Base-by-base conservation (phyloP, 2,113 vertebrate genomes). In the Oreocharis arfaki region DNA sequence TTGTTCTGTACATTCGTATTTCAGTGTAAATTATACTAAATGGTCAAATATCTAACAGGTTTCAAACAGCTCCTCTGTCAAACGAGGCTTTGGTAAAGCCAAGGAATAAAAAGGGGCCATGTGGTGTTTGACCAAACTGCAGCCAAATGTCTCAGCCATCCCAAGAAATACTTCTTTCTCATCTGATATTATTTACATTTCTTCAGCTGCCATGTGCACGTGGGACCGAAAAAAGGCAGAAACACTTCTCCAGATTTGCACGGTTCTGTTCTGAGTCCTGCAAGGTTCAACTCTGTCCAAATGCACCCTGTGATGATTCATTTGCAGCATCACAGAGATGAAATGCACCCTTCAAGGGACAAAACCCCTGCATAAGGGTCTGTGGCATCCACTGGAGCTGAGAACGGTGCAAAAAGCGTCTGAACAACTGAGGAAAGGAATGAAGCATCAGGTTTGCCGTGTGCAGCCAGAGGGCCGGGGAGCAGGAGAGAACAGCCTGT, bases 301-400 rank as follows among this genome's bases (percentile, higher is more conserved):
- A 89, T 0, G 1, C 5, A 9, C 16, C 55, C 74, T 37, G 15
- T 47, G 70, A 71, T 24, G 16, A n/a, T 1, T 2, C 3, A 42
- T 56, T 37, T 67, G 42, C 24, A 57, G 49, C 24, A 47, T 7
- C 24, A 41, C 0, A 68, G 49, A 73, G 44, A 16, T 30, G 28
- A 21, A 81, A 70, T 3, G 16, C 13, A 30, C 10, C 21, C 47
- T 76, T 19, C 11, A 18, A 74, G 13, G 21, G 42, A 59, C 22
- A 77, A 69, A 33, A 42, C 0, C 23, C 41, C 30, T 52, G 39
- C 7, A 9, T 9, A 27, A 78, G 64, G 39, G 33, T 41, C 52
- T 47, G 27, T 50, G 60, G 44, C 60, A 67, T 26, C 33, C 6
- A 4, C 19, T 3, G 33, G 47, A 63, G 68, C 32, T 71, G 21